Evolutionary conservation across 2,797 vertebrate species (phyloP), one percentile per base, ranked within the genome.

Genomic region (Sciurus vulgaris): DNA sequence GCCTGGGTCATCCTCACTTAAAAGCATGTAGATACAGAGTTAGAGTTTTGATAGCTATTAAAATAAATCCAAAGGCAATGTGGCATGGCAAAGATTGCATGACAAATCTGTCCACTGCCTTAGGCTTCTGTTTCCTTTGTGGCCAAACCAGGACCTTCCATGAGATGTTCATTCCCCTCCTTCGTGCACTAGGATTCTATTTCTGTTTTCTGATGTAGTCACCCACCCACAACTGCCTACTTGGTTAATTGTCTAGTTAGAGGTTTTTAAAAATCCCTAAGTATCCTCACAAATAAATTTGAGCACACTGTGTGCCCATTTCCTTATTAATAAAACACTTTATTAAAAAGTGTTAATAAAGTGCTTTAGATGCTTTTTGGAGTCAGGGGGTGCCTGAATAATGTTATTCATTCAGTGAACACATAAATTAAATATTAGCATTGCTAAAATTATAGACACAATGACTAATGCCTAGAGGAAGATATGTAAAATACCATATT

Each of bases 381-480:
- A 7, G 35, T 67, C 5, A 73, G 81, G 74, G 38, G 49, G 84
- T 93, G 89, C 41, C 73, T n/a, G 22, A 96, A 78, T 89, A 74
- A 78, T 85, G 54, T 91, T 94, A 89, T 91, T 96, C 77, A 93
- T 47, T 97, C 67, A 82, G 56, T 1, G 49, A 95, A 85, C 35
- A 96, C 73, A 87, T 95, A 93, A 90, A 77, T 74, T 86, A 95
- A 93, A 74, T 95, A 96, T 96, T 94, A 90, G 47, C 81, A 24
- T 85, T 90, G 67, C 82, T 97, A 97, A 82, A 97, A 94, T 96
- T 95, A 93, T 90, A 93, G 92, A 90, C 84, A 93, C 18, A 93
- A 38, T 94, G 92, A 94, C 63, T 85, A 96, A 94, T 84, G 70
- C 84, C 76, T 69, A 79, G 49, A 94, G 67, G 95, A 97, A 91